Evolutionary conservation across 1,140 invertebrate species (phyloP).

Genomic region (Melipona quadrifasciata): DNA sequence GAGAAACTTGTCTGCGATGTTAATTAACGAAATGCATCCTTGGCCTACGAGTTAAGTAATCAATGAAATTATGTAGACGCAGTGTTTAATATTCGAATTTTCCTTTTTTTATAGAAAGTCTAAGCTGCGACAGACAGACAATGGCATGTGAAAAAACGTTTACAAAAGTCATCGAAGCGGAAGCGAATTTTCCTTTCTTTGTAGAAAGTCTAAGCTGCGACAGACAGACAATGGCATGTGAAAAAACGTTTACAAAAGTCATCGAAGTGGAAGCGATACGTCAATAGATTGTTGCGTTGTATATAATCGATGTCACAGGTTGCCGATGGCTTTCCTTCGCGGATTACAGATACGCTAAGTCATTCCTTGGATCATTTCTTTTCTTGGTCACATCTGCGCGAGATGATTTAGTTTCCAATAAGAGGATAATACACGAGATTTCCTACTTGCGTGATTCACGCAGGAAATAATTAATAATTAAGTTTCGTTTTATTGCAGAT

Average conservation of each 20-base stretch:
- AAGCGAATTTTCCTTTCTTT: neutral
- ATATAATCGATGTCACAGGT: neutral
- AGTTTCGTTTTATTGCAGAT: neutral
- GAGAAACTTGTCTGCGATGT: neutral
- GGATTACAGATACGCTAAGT: conserved; percentile 9
- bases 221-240: neutral
- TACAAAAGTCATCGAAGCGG: neutral
- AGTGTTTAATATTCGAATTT: neutral
- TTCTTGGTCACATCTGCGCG: conserved; percentile 21
- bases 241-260: neutral
- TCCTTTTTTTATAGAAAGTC: neutral
- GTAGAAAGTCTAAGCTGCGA: neutral
- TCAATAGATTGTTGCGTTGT: neutral
- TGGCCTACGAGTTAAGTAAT: neutral
- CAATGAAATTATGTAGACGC: neutral
- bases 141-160: neutral
- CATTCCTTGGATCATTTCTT: conserved; percentile 32
- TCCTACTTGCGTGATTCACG: neutral
- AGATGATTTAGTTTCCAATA: conserved; percentile 21
- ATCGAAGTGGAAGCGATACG: neutral
- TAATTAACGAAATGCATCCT: neutral
- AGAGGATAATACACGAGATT: neutral
- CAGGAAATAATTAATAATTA: neutral
- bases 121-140: neutral
- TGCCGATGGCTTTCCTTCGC: neutral